Conservation (phyloP, 2,113 vertebrate species). For the Grammomys surdaster region DNA sequence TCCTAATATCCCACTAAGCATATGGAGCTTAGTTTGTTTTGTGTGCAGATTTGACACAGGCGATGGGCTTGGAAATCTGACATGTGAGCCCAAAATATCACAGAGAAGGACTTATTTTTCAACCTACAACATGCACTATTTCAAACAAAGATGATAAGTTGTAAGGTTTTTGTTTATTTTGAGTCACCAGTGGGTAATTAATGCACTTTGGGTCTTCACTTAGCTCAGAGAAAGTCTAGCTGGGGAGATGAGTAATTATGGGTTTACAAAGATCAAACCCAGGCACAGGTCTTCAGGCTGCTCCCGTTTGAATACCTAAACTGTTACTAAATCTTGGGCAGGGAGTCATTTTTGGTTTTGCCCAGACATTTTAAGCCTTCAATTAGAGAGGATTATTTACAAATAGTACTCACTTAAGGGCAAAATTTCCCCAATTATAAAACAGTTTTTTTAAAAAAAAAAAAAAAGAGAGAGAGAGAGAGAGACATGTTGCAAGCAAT, state of each 20-base stretch:
- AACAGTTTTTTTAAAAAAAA: conserved; percentile 44
- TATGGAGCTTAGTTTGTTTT: conserved; percentile 83
- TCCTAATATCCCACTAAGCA: conserved; percentile 82
- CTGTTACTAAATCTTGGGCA: conserved; percentile 73
- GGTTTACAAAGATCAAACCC: conserved; percentile 75
- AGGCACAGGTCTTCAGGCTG: conserved; percentile 56
- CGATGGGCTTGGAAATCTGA: conserved; percentile 70
- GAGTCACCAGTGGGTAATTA: conserved; percentile 85
- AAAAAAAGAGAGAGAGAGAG: neutral
- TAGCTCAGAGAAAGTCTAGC: conserved; percentile 66
- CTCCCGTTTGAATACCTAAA: conserved; percentile 73
- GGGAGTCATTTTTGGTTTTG: conserved; percentile 74
- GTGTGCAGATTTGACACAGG: conserved; percentile 70
- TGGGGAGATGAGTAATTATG: conserved; percentile 76
- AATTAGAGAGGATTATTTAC: conserved; percentile 81
- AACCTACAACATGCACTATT: conserved; percentile 73
- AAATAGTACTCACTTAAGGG: conserved; percentile 77
- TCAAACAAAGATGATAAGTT: conserved; percentile 85
- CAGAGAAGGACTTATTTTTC: conserved; percentile 67
- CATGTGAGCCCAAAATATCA: conserved; percentile 57
- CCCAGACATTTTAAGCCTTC: conserved; percentile 77
- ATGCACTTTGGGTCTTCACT: conserved; percentile 82
- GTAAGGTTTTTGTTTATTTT: conserved; percentile 85
- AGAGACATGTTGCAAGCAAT: conserved; percentile 31
- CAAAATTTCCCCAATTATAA: conserved; percentile 75